Conservation (phyloP, 2,888 invertebrate species). For the Acanthosepion lycidas region DNA sequence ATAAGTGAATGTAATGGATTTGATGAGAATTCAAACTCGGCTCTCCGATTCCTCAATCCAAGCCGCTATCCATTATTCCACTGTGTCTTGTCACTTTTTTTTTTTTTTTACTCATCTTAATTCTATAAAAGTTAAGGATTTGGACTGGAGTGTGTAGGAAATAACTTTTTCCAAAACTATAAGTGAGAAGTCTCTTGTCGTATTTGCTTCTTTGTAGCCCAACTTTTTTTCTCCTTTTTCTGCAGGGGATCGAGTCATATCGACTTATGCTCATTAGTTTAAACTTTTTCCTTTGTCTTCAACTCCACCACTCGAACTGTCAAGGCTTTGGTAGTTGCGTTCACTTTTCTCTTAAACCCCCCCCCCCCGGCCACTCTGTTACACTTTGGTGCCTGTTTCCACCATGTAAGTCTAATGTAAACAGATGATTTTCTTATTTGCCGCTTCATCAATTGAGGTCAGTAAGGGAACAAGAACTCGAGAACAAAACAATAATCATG, state of each 20-base stretch:
- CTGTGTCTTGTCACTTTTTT: too few species aligned
- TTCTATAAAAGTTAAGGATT: too few species aligned
- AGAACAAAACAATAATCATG: background rate
- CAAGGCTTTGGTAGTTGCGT: too few species aligned
- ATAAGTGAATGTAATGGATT: too few species aligned
- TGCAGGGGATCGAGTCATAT: background rate
- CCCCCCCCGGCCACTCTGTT: background rate
- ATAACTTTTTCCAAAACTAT: background rate
- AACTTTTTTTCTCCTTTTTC: background rate
- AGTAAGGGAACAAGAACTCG: background rate
- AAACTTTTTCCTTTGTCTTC: background rate
- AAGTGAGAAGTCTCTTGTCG: background rate
- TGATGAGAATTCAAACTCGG: too few species aligned
- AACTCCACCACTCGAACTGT: background rate
- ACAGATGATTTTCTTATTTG: background rate
- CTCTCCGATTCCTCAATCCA: too few species aligned
- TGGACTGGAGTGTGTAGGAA: too few species aligned
- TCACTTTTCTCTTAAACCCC: too few species aligned
- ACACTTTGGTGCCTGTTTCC: background rate
- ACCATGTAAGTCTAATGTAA: background rate
- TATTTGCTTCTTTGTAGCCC: background rate
- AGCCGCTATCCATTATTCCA: too few species aligned
- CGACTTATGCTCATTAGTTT: background rate
- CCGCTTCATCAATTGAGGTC: background rate
- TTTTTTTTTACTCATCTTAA: too few species aligned